Conservation (phyloP, 2,888 invertebrate species). For the Monoplex corrugatus region DNA sequence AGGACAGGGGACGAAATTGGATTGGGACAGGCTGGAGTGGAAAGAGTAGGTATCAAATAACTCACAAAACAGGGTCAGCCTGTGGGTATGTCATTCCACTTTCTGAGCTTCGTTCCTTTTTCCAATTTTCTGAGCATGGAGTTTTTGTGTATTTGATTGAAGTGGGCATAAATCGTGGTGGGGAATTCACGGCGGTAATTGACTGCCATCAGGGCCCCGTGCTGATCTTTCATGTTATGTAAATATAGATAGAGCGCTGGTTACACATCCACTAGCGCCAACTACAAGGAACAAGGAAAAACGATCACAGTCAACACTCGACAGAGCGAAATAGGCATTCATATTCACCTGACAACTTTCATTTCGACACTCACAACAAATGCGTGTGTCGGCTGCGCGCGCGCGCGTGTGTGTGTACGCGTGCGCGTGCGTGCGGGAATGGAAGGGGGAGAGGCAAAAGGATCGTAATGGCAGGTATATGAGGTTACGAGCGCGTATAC, state of each 20-base stretch:
- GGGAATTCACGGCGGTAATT: not conserved
- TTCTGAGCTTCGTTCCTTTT: not conserved
- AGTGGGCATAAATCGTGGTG: not conserved
- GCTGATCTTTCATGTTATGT: not conserved
- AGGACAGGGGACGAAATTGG: slow-evolving; percentile 12
- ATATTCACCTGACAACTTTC: not conserved
- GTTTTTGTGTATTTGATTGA: not conserved
- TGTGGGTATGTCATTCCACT: not conserved
- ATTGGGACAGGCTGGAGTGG: not conserved
- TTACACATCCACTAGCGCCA: not conserved
- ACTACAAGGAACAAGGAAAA: not conserved
- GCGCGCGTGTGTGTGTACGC: slow-evolving; percentile 31
- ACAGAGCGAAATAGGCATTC: not conserved
- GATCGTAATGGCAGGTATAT: too few species aligned
- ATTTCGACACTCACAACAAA: not conserved
- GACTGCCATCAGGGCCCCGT: not conserved
- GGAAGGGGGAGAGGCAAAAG: too few species aligned
- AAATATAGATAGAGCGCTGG: slow-evolving; percentile 1
- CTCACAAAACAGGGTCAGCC: not conserved
- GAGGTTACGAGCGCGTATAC: too few species aligned
- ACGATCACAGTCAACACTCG: not conserved
- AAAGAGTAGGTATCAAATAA: slow-evolving; percentile 24
- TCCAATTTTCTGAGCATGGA: not conserved
- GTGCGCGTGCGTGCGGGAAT: slow-evolving; percentile 1
- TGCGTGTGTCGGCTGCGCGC: not conserved